These are phyloP conservation scores for Crax fasciolata DNA, from an alignment of 2,797 vertebrate genomes.

Conservation along the genomic window DNA sequence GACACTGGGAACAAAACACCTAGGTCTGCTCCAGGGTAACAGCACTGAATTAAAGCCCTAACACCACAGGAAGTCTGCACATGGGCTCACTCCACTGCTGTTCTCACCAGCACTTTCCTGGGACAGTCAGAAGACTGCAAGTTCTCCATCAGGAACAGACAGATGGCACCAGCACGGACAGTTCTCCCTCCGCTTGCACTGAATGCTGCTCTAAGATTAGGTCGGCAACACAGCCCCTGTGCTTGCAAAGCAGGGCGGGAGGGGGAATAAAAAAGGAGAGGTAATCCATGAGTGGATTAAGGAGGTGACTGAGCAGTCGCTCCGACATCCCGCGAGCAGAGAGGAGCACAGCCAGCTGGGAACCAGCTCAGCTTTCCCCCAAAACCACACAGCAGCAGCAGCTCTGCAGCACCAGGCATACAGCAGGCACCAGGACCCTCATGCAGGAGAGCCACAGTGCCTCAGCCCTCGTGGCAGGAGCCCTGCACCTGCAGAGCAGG, in stretches of 20 bases:
- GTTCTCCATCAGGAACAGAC: neutral
- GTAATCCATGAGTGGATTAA: neutral
- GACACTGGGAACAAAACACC: neutral
- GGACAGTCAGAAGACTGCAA: neutral
- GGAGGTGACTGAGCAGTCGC: neutral
- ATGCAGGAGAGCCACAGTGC: neutral
- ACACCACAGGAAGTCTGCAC: fast-evolving
- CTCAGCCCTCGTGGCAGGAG: neutral
- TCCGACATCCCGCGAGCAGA: neutral
- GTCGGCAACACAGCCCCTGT: neutral
- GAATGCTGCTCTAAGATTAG: neutral
- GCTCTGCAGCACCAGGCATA: neutral
- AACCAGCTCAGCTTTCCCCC: neutral
- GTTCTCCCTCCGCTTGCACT: neutral
- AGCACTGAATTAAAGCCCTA: neutral
- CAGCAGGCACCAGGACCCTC: neutral
- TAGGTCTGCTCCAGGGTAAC: neutral
- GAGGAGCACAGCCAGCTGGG: neutral
- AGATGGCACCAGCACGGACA: neutral
- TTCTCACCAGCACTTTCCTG: neutral
- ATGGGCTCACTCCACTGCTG: fast-evolving
- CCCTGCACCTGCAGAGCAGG: constrained; percentile 22
- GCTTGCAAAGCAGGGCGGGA: neutral
- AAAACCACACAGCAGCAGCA: neutral
- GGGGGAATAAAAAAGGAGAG: neutral